These are phyloP conservation scores for Lerista edwardsae DNA, from an alignment of 2,797 vertebrate species.

Conservation along the genomic window DNA sequence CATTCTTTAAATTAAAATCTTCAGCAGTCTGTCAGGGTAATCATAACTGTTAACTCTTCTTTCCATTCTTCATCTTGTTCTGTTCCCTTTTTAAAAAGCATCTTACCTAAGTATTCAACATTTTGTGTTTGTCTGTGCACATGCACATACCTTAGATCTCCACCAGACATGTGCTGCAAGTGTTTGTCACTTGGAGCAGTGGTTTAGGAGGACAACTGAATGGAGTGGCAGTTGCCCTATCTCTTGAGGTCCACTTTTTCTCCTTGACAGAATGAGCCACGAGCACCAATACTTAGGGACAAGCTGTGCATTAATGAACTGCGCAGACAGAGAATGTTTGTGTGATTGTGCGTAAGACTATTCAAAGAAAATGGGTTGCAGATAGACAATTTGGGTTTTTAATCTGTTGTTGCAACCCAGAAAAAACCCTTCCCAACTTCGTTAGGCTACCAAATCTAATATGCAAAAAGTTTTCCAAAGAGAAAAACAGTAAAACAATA, in stretches of 20 bases:
- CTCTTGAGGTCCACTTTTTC: not conserved
- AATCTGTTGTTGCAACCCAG: not conserved
- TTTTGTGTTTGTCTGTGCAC: too few relatives aligned
- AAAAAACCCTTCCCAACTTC: not conserved
- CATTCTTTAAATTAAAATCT: too few relatives aligned
- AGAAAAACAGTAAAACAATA: too few relatives aligned
- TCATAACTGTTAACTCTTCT: too few relatives aligned
- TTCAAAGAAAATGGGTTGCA: not conserved
- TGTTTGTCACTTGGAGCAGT: not conserved
- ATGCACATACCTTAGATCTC: too few relatives aligned
- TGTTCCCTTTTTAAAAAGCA: too few relatives aligned
- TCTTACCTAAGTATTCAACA: too few relatives aligned
- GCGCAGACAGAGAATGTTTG: too few relatives aligned
- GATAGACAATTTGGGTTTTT: not conserved
- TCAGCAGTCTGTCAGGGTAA: too few relatives aligned
- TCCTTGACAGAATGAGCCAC: not conserved
- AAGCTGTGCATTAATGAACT: too few relatives aligned
- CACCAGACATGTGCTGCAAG: not conserved
- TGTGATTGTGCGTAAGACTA: not conserved
- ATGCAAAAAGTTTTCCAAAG: not conserved
- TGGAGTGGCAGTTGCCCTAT: not conserved
- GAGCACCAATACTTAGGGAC: not conserved
- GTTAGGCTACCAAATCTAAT: not conserved
- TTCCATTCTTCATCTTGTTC: too few relatives aligned
- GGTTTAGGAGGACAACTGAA: not conserved